Evolutionary conservation across 2,113 vertebrate species (phyloP).

Genomic region (Halichoeres trimaculatus): DNA sequence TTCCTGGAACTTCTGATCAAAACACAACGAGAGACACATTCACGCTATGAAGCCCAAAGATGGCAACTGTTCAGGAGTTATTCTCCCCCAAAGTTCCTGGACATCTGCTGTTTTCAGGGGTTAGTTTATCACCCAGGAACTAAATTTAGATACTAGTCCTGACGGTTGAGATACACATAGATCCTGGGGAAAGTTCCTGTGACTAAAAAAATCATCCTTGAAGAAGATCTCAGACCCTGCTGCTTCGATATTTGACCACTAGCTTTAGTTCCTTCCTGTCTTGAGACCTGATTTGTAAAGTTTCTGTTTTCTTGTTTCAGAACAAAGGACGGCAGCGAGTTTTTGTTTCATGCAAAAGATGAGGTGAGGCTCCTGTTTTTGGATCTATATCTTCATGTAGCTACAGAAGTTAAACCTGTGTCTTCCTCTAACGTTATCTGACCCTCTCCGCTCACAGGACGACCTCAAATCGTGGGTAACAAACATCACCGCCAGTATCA

Average conservation of each 20-base stretch:
- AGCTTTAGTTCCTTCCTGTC: neutral
- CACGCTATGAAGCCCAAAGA: no score
- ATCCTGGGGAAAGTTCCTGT: no score
- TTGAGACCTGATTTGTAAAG: neutral
- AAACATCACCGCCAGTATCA: constrained; percentile 83
- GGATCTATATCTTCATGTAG: neutral
- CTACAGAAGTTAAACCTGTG: neutral
- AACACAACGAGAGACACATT: no score
- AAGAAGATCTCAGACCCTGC: no score
- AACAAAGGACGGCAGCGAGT: constrained; percentile 92
- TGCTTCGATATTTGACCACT: neutral
- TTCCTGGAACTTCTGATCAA: no score
- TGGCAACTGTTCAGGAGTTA: no score
- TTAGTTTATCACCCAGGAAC: no score
- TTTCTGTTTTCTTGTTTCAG: constrained; percentile 73
- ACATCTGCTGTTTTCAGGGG: no score
- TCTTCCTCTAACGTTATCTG: neutral
- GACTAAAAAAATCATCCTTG: no score
- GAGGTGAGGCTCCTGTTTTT: constrained; percentile 83
- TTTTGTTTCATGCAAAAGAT: constrained; percentile 94
- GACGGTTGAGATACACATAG: no score
- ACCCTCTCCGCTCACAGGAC: constrained; percentile 79
- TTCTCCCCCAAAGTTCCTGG: no score
- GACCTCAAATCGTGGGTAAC: constrained; percentile 91
- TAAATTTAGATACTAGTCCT: no score